A percentile compares a stretch with the other conserved stretches of the same genome.
These are phyloP conservation scores for Balaeniceps rex DNA, from an alignment of 2,113 vertebrate species.

Conservation along the genomic window DNA sequence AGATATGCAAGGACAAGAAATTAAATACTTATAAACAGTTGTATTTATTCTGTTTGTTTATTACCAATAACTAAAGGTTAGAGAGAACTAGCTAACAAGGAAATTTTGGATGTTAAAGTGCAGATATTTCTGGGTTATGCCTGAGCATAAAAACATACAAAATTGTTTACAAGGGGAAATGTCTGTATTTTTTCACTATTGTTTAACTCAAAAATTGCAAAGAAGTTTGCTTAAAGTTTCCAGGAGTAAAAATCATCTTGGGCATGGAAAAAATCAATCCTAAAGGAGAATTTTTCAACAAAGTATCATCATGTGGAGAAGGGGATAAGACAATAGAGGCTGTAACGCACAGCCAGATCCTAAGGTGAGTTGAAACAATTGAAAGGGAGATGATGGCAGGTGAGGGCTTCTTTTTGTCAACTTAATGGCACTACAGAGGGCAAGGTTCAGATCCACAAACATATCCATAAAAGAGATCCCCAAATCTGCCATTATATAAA, in stretches of 20 bases:
- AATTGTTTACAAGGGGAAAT: background rate
- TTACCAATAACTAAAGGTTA: background rate
- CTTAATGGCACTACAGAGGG: background rate
- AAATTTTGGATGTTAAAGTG: background rate
- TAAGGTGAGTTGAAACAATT: background rate
- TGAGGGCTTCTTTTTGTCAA: background rate
- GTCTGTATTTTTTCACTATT: background rate
- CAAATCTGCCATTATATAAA: background rate
- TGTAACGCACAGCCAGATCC: background rate
- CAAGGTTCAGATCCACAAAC: background rate
- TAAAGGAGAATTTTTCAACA: background rate
- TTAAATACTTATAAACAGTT: background rate
- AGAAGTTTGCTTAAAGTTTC: background rate
- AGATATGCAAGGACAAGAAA: background rate
- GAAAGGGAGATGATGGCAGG: background rate
- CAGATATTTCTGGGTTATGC: background rate
- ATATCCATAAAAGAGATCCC: background rate
- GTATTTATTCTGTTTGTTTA: background rate
- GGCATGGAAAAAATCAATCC: background rate
- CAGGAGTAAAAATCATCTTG: background rate
- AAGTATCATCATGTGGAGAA: background rate
- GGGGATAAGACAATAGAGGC: background rate
- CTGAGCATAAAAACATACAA: background rate
- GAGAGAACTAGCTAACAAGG: background rate
- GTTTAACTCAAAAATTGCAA: background rate